These are phyloP conservation scores for Manduca sexta DNA, from an alignment of 1,140 invertebrate genomes.

Conservation along the genomic window DNA sequence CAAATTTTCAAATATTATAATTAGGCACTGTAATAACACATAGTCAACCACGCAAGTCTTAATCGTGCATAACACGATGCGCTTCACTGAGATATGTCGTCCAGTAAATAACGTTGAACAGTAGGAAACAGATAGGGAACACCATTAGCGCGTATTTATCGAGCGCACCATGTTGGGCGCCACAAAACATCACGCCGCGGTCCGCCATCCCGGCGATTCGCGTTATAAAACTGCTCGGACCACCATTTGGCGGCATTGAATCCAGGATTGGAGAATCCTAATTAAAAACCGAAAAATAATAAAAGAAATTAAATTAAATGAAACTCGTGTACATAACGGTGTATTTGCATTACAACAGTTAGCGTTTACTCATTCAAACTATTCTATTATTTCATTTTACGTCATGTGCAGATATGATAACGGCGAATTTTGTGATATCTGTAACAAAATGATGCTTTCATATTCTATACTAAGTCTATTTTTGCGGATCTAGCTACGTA, in stretches of 20 bases:
- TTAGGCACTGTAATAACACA: constrained; percentile 26
- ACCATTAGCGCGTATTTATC: constrained; percentile 77
- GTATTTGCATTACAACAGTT: too few species aligned
- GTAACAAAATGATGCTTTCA: too few species aligned
- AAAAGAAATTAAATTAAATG: too few species aligned
- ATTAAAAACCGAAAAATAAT: too few species aligned
- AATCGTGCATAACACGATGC: constrained; percentile 41
- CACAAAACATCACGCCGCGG: constrained; percentile 74
- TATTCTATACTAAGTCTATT: too few species aligned
- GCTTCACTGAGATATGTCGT: constrained; percentile 77
- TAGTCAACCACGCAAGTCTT: constrained; percentile 6
- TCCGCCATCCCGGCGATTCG: constrained; percentile 63
- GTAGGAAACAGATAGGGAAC: constrained; percentile 80
- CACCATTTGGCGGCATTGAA: constrained; percentile 42
- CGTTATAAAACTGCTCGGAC: constrained; percentile 35
- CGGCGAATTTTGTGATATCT: too few species aligned
- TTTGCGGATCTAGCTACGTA: too few species aligned
- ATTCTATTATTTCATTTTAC: too few species aligned
- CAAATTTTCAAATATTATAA: neutral
- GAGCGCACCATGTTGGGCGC: constrained; percentile 73
- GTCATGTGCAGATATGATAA: too few species aligned
- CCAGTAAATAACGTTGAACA: constrained; percentile 82
- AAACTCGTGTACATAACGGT: too few species aligned
- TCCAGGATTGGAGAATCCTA: constrained; percentile 68
- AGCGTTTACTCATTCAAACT: too few species aligned